Conservation (phyloP, 1,140 invertebrate genomes). For the Drosophila ogumai region DNA sequence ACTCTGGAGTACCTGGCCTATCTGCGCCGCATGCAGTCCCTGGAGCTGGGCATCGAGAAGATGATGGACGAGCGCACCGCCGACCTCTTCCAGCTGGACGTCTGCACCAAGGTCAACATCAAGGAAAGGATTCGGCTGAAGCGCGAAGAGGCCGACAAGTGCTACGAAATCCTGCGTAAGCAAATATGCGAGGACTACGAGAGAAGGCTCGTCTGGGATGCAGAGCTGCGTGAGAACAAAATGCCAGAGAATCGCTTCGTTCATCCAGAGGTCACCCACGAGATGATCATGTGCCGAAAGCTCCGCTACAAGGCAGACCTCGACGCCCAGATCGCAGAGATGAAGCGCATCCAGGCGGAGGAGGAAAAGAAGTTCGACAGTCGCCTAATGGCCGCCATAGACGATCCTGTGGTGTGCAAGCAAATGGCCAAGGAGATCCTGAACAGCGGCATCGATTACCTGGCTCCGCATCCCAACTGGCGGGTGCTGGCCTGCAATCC, state of each 20-base stretch:
- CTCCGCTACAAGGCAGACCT: slow-evolving; percentile 49
- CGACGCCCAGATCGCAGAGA: slow-evolving; percentile 66
- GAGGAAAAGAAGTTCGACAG: slow-evolving; percentile 59
- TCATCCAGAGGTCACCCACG: slow-evolving; percentile 56
- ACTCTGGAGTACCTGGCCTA: slow-evolving; percentile 74
- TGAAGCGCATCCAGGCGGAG: slow-evolving; percentile 67
- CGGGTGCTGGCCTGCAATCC: slow-evolving; percentile 61
- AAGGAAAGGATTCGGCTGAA: slow-evolving; percentile 41
- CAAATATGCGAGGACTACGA: slow-evolving; percentile 75
- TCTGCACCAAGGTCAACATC: slow-evolving; percentile 72
- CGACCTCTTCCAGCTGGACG: slow-evolving; percentile 67
- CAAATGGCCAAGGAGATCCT: slow-evolving; percentile 61
- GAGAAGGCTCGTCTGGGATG: slow-evolving; percentile 51
- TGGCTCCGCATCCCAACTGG: slow-evolving; percentile 77
- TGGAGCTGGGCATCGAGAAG: slow-evolving; percentile 68
- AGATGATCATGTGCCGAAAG: slow-evolving; percentile 41
- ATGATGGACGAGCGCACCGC: slow-evolving; percentile 68
- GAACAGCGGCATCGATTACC: slow-evolving; percentile 52
- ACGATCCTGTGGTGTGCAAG: slow-evolving; percentile 63
- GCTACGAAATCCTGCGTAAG: slow-evolving; percentile 53
- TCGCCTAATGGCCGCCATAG: slow-evolving; percentile 50
- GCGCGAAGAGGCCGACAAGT: slow-evolving; percentile 49
- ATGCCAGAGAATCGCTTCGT: slow-evolving; percentile 77
- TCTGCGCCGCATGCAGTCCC: slow-evolving; percentile 61
- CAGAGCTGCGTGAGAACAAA: slow-evolving; percentile 63